These are phyloP conservation scores for Spisula solida DNA, from an alignment of 2,888 invertebrate species.

Conservation along the genomic window DNA sequence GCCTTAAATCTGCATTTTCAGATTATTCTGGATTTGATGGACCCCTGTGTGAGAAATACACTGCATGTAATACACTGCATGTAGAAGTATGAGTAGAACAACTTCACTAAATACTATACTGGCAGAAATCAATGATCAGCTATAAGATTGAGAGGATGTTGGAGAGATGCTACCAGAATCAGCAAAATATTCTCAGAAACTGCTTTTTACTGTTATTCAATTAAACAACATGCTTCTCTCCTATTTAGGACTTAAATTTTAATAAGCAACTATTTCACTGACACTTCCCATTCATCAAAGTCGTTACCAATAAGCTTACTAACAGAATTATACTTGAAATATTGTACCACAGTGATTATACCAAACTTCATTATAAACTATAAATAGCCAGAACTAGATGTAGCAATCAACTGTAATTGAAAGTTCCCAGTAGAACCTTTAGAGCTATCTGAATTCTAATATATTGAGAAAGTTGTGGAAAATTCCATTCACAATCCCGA, in stretches of 20 bases:
- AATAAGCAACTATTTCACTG: background rate
- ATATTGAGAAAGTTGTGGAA: background rate
- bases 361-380: constrained; percentile 8
- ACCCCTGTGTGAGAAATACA: too few species aligned
- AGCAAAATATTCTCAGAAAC: background rate
- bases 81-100: too few species aligned
- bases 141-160: too few species aligned
- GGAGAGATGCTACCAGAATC: too few species aligned
- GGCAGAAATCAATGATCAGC: too few species aligned
- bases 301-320: background rate
- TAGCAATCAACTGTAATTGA: too few species aligned
- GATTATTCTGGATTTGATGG: too few species aligned
- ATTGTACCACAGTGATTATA: background rate
- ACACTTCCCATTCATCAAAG: constrained; percentile 17
- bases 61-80: too few species aligned
- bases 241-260: constrained; percentile 8
- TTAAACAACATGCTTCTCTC: background rate
- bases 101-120: too few species aligned
- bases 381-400: background rate
- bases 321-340: background rate
- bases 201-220: background rate
- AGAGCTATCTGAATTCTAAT: background rate
- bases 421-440: background rate
- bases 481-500: background rate
- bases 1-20: too few species aligned